Evolutionary conservation across 30 jellyfish, hydroid and myxozoan genomes (phyloP).

Genomic region (Mastigias papua): DNA sequence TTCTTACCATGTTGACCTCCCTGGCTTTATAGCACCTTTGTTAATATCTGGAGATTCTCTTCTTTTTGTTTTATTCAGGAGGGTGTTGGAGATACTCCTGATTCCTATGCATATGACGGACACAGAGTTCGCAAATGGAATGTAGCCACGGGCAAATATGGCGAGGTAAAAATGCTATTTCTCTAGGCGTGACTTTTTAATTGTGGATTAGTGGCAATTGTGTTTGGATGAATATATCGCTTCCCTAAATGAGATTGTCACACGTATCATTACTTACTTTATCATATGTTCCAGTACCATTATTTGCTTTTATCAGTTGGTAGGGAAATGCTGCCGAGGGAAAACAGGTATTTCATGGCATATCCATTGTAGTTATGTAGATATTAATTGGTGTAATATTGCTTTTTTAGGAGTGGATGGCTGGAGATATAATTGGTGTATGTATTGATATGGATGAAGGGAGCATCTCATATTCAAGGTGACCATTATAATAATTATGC

Average conservation of each 20-base stretch:
- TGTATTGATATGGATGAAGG: conserved; percentile 96
- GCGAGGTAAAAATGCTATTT: conserved; percentile 95
- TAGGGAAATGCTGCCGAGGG: too few species aligned
- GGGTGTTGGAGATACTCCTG: conserved; percentile 99
- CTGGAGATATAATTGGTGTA: conserved; percentile 97
- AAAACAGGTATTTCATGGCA: too few species aligned
- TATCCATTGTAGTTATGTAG: too few species aligned
- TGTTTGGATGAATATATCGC: too few species aligned
- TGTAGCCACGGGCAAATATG: conserved; percentile 98
- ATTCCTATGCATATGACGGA: conserved; percentile 99
- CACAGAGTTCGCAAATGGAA: conserved; percentile 99
- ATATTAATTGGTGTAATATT: too few species aligned
- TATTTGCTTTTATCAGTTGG: too few species aligned
- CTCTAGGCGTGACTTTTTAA: background rate
- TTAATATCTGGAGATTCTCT: background rate
- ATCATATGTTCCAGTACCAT: too few species aligned
- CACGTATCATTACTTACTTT: too few species aligned
- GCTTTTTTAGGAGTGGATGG: conserved; percentile 95
- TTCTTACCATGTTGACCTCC: too few species aligned
- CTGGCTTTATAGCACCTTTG: too few species aligned
- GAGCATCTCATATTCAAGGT: conserved; percentile 90
- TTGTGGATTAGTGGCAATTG: too few species aligned
- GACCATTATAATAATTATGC: background rate
- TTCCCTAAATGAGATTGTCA: too few species aligned
- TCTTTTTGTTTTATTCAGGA: conserved; percentile 68